These are phyloP conservation scores for Machaerirhynchus nigripectus DNA, from an alignment of 2,113 vertebrate species.

Conservation along the genomic window DNA sequence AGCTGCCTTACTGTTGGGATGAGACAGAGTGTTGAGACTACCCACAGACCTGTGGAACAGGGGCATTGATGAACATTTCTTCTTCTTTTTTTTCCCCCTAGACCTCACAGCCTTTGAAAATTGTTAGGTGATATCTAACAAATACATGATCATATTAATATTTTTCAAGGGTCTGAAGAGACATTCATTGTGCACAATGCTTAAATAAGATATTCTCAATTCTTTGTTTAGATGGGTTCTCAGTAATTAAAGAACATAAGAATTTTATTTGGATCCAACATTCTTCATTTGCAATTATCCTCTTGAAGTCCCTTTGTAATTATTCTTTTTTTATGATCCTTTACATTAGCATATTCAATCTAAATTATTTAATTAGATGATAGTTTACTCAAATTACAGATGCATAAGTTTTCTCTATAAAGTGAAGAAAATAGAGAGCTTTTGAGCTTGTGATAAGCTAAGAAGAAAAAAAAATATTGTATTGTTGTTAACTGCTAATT, in stretches of 20 bases:
- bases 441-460: constrained; percentile 23
- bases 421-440: constrained; percentile 34
- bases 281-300: constrained; percentile 69
- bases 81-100: too few species aligned
- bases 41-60: neutral
- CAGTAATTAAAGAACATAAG: constrained; percentile 68
- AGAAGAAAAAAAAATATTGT: neutral
- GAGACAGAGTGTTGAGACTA: neutral
- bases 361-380: constrained; percentile 71
- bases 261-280: constrained; percentile 57
- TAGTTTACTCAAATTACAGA: constrained; percentile 69
- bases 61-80: neutral
- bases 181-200: neutral
- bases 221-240: constrained; percentile 52
- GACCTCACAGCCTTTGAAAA: neutral
- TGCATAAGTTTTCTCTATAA: constrained; percentile 55
- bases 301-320: constrained; percentile 70
- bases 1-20: neutral
- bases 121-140: neutral
- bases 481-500: neutral
- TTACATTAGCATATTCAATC: constrained; percentile 71
- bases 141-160: constrained; percentile 5
- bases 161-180: constrained; percentile 38
- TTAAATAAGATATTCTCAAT: constrained; percentile 61
- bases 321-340: constrained; percentile 53